Base-by-base conservation (phyloP, 92 coral and sea anemone species). In the Zoanthus sociatus region DNA sequence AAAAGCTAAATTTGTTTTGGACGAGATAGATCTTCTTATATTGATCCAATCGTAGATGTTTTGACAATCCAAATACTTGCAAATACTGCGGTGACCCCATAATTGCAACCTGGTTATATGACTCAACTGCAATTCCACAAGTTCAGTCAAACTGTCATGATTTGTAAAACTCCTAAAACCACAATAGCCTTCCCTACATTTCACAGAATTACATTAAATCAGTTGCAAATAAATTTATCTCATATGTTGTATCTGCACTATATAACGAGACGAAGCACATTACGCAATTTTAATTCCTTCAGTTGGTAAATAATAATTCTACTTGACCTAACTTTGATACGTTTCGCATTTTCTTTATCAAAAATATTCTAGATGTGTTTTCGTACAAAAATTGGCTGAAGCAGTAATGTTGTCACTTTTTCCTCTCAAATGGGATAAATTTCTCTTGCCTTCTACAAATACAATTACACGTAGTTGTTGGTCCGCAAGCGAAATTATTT, bases 381-480 rank as follows among this genome's bases (percentile, higher is more conserved):
- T 67, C 6, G 10, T 67, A 67, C 32, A 18, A 5, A 16, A 1
- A 1, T 12, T 58, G 66, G 66, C 66, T 17, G 10, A 17, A 63
- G 21, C 20, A 17, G 3, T 17, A 4, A 1, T 63, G 10, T 1
- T n/a, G 9, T 33, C n/a, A 15, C 16, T 32, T 46, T 47, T 46
- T 18, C 5, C n/a, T 7, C 54, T 45, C 64, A 53, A 66, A 64
- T 2, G 44, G 10, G 26, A 33, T 81, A 42, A 33, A 20, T 46
- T 44, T 79, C 33, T 66, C 45, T 45, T 64, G n/a, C 44, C 44
- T 18, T 58, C 20, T 16, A 78, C 70, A 56, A 26, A 78, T 58
- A 69, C 1, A 37, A 47, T 74, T 81, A 81, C 85, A 81, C 85
- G 85, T 81, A 81, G 58, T 13, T 58, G 32, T 7, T 16, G 45